phyloP scores from a whole-genome alignment of 2,888 invertebrate species.

The Dicyrtomina minuta region DNA sequence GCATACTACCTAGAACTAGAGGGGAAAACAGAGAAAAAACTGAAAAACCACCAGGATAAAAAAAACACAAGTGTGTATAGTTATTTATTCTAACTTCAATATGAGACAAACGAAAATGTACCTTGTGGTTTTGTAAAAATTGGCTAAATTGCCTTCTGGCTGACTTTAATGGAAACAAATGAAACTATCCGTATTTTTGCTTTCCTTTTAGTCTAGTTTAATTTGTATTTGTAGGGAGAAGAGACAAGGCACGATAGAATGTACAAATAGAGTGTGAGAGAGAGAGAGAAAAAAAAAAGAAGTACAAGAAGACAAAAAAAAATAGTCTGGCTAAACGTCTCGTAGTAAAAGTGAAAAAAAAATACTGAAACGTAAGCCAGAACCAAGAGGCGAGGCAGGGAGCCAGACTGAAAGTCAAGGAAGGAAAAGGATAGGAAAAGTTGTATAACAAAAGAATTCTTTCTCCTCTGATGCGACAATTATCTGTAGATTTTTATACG shows the following conservation, averaged over 20 bases:
- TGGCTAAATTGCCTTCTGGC: conserved; percentile 1
- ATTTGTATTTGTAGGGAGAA: conserved; percentile 4
- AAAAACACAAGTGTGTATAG: no score
- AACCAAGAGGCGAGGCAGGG: no score
- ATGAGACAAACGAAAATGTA: background rate
- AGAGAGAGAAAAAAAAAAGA: background rate
- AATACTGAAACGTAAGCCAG: no score
- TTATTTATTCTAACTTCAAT: background rate
- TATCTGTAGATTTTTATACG: no score
- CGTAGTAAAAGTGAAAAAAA: background rate
- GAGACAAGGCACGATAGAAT: conserved; percentile 13
- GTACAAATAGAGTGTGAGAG: background rate
- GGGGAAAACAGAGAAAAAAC: no score
- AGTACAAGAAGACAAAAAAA: background rate
- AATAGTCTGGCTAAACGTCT: background rate
- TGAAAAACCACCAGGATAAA: no score
- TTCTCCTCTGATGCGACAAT: background rate
- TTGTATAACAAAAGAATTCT: background rate
- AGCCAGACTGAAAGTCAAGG: background rate
- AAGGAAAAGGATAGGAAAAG: background rate
- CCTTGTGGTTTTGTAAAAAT: background rate
- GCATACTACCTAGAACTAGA: no score
- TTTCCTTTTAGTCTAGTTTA: no score
- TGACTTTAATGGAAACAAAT: conserved; percentile 6
- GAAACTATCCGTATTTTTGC: background rate